Base-by-base conservation (phyloP, 2,113 vertebrate genomes). In the Crotalus tigris region DNA sequence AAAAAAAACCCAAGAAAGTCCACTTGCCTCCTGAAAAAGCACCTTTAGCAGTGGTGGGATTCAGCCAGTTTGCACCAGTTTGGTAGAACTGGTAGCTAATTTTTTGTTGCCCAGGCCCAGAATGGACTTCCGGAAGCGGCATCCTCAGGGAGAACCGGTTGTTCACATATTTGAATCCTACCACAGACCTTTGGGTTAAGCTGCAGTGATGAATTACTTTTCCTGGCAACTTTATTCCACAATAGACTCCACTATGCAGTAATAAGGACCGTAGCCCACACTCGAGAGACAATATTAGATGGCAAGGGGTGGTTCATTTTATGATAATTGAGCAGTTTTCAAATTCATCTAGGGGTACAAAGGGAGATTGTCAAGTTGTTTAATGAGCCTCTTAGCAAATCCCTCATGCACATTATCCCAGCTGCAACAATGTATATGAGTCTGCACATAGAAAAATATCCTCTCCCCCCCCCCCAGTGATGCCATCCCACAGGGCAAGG, bases 351-450 rank as follows among this genome's bases (percentile, higher is more conserved):
- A 29, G 15, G 88, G 51, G 44, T 90, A 92, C 88, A 87, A 92
- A 94, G 58, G 49, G 58, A 94, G 55, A 44, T 75, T 90, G 57
- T 94, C 93, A 92, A 94, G 58, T 87, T 94, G 91, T 85, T 91
- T 94, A 94, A 94, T 92, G 93, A 92, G 57, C 75, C 91, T 90
- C 88, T 92, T 92, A 92, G 39, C 26, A 2, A 53, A 49, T 92
- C 91, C 57, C 93, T 92, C 58, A 51, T 94, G 93, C 81, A 94
- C 90, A 90, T 92, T 94, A 92, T 94, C 93, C 91, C 88, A 92
- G 93, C 81, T 69, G 75, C 90, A 69, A 17, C 92, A 89, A 57
- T 5, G 75, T 91, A 39, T 87, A 19, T 58, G 64, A 87, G 93
- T 21, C 23, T 69, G 39, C 23, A 15, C 91, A 90, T 64, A 53